These are phyloP conservation scores for Peromyscus leucopus DNA, from an alignment of 2,113 vertebrate genomes.

Conservation along the genomic window DNA sequence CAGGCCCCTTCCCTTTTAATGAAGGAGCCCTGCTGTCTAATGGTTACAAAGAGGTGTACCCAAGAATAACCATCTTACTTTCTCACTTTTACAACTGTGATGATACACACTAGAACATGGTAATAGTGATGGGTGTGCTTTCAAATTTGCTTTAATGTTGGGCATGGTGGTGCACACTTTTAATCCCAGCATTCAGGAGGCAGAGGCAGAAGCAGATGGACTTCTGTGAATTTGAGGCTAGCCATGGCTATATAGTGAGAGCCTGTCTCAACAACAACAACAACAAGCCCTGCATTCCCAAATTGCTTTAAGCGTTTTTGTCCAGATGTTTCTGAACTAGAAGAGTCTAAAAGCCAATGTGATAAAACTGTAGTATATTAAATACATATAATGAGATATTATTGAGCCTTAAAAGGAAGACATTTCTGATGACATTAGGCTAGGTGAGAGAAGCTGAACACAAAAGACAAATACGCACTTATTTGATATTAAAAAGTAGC, in stretches of 20 bases:
- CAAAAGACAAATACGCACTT: neutral
- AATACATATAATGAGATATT: neutral
- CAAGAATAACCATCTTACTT: neutral
- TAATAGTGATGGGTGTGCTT: neutral
- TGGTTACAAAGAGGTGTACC: neutral
- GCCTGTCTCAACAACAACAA: neutral
- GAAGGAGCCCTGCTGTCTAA: neutral
- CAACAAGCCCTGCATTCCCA: neutral
- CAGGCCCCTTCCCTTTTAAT: neutral
- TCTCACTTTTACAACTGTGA: neutral
- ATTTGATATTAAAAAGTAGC: neutral
- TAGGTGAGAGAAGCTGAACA: neutral
- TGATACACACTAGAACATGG: neutral
- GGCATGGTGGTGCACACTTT: neutral
- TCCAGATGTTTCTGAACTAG: conserved; percentile 20
- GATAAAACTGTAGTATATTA: neutral
- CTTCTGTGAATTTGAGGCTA: neutral
- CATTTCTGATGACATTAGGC: conserved; percentile 8
- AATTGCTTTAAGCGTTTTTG: neutral
- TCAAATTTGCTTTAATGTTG: neutral
- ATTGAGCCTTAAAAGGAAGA: neutral
- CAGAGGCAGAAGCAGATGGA: neutral
- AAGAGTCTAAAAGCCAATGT: conserved; percentile 16
- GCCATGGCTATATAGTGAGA: neutral
- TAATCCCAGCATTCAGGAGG: neutral